Evolutionary conservation across 2,888 invertebrate genomes (phyloP).

Genomic region (Spicauda simplicius): DNA sequence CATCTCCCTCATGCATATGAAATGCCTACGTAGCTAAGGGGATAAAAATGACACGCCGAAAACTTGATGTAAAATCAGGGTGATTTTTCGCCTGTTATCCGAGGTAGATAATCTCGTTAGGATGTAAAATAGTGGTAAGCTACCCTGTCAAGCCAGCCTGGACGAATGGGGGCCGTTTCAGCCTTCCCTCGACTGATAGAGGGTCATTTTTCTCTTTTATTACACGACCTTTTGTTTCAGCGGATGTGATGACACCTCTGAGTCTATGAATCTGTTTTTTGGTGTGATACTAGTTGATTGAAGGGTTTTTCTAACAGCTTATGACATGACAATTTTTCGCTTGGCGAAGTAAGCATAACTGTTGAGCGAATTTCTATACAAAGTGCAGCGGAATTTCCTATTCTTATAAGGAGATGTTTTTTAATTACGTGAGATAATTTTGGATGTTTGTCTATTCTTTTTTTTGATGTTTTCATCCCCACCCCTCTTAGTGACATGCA

Average conservation of each 20-base stretch:
- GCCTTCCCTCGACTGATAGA: constrained; percentile 30
- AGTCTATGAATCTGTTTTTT: constrained; percentile 29
- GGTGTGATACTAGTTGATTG: background rate
- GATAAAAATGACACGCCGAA: constrained; percentile 24
- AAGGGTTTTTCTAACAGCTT: too few relatives aligned
- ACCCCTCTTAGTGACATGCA: too few relatives aligned
- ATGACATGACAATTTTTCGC: too few relatives aligned
- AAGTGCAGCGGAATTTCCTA: too few relatives aligned
- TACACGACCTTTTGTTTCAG: constrained; percentile 29
- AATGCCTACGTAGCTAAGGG: constrained; percentile 25
- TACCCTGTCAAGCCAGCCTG: constrained; percentile 9
- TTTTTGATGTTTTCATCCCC: too few relatives aligned
- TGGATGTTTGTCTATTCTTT: too few relatives aligned
- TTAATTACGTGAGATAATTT: too few relatives aligned
- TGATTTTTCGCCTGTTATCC: constrained; percentile 36
- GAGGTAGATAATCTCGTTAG: constrained; percentile 45
- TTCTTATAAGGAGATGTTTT: too few relatives aligned
- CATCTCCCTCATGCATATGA: constrained; percentile 13
- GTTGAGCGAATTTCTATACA: too few relatives aligned
- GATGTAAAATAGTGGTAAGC: constrained; percentile 51
- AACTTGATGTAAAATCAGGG: constrained; percentile 32
- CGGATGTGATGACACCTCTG: constrained; percentile 38
- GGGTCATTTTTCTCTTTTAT: constrained; percentile 39
- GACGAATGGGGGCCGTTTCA: constrained; percentile 33
- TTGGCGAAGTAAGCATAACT: too few relatives aligned